These are phyloP conservation scores for Hyperopisus bebe DNA, from an alignment of 2,113 vertebrate species.

Conservation along the genomic window DNA sequence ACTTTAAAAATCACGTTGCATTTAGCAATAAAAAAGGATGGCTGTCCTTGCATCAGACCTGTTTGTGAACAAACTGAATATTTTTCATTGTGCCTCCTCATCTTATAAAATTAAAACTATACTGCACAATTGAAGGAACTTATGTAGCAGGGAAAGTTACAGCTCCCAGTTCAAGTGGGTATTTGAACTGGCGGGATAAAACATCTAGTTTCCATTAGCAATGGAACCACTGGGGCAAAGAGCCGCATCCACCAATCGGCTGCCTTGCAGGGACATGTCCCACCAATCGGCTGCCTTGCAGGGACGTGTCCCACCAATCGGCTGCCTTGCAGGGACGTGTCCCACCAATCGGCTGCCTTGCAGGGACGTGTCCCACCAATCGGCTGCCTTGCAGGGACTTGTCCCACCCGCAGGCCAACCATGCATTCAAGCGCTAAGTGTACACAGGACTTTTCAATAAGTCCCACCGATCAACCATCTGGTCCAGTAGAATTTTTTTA, in stretches of 20 bases:
- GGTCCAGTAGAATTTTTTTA: not conserved
- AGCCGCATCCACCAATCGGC: not conserved
- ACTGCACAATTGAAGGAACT: not conserved
- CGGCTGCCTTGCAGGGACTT: not conserved
- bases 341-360: not conserved
- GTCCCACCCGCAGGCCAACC: not conserved
- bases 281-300: too few relatives aligned
- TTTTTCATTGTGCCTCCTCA: not conserved
- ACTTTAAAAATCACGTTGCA: slow-evolving; percentile 26
- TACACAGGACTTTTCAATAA: not conserved
- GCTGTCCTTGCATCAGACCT: slow-evolving; percentile 27
- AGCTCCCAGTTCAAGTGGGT: not conserved
- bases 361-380: not conserved
- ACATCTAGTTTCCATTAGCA: not conserved
- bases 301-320: not conserved
- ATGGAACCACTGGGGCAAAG: not conserved
- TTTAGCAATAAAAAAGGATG: slow-evolving; percentile 15
- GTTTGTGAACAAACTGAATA: slow-evolving; percentile 25
- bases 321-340: not conserved
- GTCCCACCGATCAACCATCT: not conserved
- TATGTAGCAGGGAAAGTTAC: not conserved
- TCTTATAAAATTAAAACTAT: not conserved
- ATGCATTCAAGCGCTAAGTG: not conserved
- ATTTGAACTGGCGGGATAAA: not conserved
- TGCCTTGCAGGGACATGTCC: not conserved